phyloP scores from a whole-genome alignment of 2,888 invertebrate genomes.

The Panzeria rudis region DNA sequence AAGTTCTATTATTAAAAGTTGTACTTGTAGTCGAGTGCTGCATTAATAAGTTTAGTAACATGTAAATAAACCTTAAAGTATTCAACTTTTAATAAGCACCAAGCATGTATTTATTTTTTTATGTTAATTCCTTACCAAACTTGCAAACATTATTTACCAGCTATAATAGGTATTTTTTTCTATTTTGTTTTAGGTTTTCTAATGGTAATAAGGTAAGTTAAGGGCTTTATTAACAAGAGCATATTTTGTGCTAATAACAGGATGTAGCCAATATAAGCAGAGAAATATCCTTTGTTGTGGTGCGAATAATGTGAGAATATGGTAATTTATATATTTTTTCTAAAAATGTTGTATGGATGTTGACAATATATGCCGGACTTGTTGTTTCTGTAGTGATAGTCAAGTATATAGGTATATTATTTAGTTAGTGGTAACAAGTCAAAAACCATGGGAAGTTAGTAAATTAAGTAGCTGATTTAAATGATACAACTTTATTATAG shows the following conservation, averaged over 20 bases:
- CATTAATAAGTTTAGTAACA: constrained; percentile 49
- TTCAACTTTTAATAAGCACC: constrained; percentile 53
- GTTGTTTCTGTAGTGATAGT: too few relatives aligned
- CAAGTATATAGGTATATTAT: too few relatives aligned
- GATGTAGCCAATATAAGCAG: not conserved
- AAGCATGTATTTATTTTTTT: too few relatives aligned
- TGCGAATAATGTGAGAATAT: not conserved
- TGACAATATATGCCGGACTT: too few relatives aligned
- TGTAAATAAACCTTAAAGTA: constrained; percentile 54
- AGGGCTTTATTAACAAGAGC: not conserved
- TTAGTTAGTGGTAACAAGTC: too few relatives aligned
- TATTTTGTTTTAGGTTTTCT: not conserved
- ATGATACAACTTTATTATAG: too few relatives aligned
- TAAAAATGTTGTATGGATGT: too few relatives aligned
- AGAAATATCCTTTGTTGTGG: not conserved
- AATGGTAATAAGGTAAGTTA: constrained; percentile 3
- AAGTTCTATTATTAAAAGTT: constrained; percentile 59
- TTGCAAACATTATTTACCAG: constrained; percentile 34
- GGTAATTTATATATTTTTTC: too few relatives aligned
- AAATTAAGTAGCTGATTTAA: too few relatives aligned
- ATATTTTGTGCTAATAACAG: not conserved
- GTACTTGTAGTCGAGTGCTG: constrained; percentile 13
- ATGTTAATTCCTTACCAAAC: not conserved
- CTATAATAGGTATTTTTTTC: not conserved
- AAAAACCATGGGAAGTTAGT: too few relatives aligned